Evolutionary conservation across 2,888 invertebrate species (phyloP), one percentile per base, ranked within the genome.

Genomic region (Acleris laterana): DNA sequence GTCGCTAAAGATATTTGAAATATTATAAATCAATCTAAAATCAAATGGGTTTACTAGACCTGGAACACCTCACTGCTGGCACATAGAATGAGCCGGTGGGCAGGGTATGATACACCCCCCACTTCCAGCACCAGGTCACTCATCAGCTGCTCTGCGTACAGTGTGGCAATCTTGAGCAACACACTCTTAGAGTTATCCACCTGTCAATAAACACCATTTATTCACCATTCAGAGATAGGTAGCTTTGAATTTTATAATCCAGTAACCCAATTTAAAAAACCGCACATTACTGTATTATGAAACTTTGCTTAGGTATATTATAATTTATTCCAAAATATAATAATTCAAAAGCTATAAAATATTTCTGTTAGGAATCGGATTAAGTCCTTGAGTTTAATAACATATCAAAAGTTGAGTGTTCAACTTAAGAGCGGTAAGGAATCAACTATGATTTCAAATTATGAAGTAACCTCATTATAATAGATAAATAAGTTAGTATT

Each of bases 51-150:
- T 6, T 46, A 46, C 17, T 17, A 0, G 46, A 97, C 98, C 94
- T 98, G 97, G 84, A 99, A 98, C 55, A 99, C 98, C 91, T 98
- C 98, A 87, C 98, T 98, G 74, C 97, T 97, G 63, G 98, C 97
- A 88, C 98, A 98, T 5, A 99, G 93, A 77, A 99, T 98, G 7
- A 99, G 95, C 69, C 98, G 94, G 88, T 99, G 99, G 2, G 98
- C 97, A 0, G 97, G 96, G 88, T 97, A 98, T 67, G 96, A 95
- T 53, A 95, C 94, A 3, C 96, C 95, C 4, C 96, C 97, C 28
- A 99, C 98, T 69, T 97, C 95, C 51, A 99, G 88, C 48, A 95
- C 95, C 62, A 99, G 95, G 85, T 99, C 99, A 76, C 97, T 97
- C 96, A 99, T 97, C 76, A 97, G 90, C 77, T 96, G 95, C 72